These are phyloP conservation scores for Monopterus albus DNA, from an alignment of 2,113 vertebrate genomes.

Conservation along the genomic window DNA sequence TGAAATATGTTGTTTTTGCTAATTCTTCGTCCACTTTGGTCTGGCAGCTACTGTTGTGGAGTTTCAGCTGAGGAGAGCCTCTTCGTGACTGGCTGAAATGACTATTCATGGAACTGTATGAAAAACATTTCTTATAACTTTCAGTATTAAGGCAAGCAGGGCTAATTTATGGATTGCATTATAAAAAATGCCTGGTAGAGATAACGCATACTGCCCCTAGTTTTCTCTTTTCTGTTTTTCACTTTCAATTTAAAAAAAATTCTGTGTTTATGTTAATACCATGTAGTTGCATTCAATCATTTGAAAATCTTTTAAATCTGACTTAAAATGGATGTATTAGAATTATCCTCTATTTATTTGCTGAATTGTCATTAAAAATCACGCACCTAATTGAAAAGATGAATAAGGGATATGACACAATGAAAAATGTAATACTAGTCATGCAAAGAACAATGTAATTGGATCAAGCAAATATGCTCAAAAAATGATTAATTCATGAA, in stretches of 20 bases:
- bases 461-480: conserved; percentile 61
- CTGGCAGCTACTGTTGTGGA: no score
- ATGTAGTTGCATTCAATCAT: neutral
- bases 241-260: neutral
- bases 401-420: conserved; percentile 47
- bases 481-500: conserved; percentile 66
- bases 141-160: no score
- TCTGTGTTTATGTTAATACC: neutral
- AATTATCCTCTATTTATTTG: conserved; percentile 37
- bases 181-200: no score
- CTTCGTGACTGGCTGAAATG: no score
- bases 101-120: no score
- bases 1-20: no score
- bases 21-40: no score
- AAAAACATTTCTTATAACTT: no score
- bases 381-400: conserved; percentile 44
- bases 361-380: conserved; percentile 41
- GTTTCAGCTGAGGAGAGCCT: no score
- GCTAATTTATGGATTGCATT: no score
- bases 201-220: no score
- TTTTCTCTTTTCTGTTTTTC: neutral
- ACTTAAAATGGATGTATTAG: neutral
- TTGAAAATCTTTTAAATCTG: conserved; percentile 27
- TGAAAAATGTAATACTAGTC: conserved; percentile 62
- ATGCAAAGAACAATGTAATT: conserved; percentile 71